Evolutionary conservation across 2,113 vertebrate genomes (phyloP), one percentile per base, ranked within the genome.

Genomic region (Brienomyrus longianalis): DNA sequence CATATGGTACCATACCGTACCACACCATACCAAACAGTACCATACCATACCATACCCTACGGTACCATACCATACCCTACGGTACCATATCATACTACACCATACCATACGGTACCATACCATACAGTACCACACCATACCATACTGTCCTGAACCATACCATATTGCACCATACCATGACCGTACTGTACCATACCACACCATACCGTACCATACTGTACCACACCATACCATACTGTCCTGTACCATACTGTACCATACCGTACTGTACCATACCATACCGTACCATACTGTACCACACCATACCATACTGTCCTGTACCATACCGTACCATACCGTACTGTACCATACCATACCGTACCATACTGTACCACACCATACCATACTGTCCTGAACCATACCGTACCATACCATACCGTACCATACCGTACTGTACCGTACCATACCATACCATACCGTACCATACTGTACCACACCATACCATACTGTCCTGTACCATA

Each of bases 21-120:
- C 21, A 8, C 2, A 8, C 56, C 56, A 59, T 59, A 23, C 5
- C 5, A 7, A 7, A 23, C 19, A 1, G 1, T 56, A 59, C 50
- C 50, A 13, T 52, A 52, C 13, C 2, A 3, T 17, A 52, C 1
- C 21, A 2, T n/a, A n/a, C 56, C 56, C 2, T 9, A 8, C 21
- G 2, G 1, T 10, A 2, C 8, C 15, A 9, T 23, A 23, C 21
- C 5, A 23, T 8, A 21, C 0, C 4, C 1, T 21, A 23, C 56
- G 21, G 0, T 9, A 62, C 2, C 23, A n/a, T n/a, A 0, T 0
- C 7, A 10, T 1, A n/a, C 23, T 9, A 3, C 2, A n/a, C 23
- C 59, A 19, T 9, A 3, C 56, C 5, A 7, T 31, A n/a, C 56
- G 5, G 8, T n/a, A 59, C 19, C 5, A 8, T 59, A n/a, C 21